A percentile compares a stretch with the other conserved stretches of the same genome.
phyloP scores from a whole-genome alignment of 2,797 vertebrate species.

The Artibeus lituratus region DNA sequence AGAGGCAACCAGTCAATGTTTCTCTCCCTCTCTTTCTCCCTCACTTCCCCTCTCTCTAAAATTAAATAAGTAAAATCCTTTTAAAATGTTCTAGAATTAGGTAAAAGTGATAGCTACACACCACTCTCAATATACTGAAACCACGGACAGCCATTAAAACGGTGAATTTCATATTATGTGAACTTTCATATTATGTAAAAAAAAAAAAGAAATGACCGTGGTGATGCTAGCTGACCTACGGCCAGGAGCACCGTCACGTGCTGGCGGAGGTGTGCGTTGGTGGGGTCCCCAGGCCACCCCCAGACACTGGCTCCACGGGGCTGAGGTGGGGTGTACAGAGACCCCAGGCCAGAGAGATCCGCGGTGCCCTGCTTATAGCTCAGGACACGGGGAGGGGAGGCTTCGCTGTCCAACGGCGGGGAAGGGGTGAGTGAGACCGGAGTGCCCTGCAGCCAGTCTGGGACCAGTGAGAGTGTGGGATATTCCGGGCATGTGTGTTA shows the following conservation, averaged over 20 bases:
- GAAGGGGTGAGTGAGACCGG: not conserved
- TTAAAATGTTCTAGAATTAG: not conserved
- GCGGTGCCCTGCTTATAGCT: not conserved
- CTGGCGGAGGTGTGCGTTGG: fast-evolving
- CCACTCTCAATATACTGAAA: not conserved
- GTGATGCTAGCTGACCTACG: fast-evolving
- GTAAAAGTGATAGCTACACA: not conserved
- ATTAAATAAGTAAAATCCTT: no score
- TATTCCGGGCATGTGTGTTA: not conserved
- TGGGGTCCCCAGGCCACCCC: no score
- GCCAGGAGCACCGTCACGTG: fast-evolving
- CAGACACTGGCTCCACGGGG: not conserved
- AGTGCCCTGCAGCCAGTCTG: not conserved
- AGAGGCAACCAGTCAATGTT: no score
- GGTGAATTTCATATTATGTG: not conserved
- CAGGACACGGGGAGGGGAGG: no score
- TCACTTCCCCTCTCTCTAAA: no score
- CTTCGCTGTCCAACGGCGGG: not conserved
- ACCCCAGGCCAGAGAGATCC: not conserved
- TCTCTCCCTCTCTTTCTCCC: no score
- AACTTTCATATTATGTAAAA: not conserved
- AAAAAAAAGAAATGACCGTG: not conserved
- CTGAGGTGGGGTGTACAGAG: fast-evolving
- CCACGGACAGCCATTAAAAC: not conserved
- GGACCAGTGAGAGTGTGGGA: not conserved